Base-by-base conservation (phyloP, 2,888 invertebrate genomes). In the Tipula vernalis region DNA sequence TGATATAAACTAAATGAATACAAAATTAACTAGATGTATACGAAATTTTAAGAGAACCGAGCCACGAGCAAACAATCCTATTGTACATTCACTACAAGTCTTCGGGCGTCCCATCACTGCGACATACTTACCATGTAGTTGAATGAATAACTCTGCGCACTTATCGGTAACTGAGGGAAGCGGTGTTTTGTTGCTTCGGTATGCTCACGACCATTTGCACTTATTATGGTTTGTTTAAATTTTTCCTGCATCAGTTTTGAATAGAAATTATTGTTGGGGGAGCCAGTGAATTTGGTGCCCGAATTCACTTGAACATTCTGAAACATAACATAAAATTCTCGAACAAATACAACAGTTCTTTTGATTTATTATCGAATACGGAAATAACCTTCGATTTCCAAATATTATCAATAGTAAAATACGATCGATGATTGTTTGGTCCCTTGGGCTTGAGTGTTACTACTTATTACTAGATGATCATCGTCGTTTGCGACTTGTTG, bases 61-160 rank as follows among this genome's bases (percentile, higher is more conserved):
- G 89, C 95, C 95, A 4, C 97, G 93, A 8, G 96, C 96, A 90
- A 95, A 96, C 91, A 98, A 98, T 89, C 96, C 94, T 89, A 99
- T 98, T 0, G 98, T 98, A 91, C 96, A 96, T 92, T 98, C 97
- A 87, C 96, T 96, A 91, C 97, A 97, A 39, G 96, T 96, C 91
- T 98, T 98, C 0, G 99, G 99, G 87, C 98, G 93, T 91, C 99
- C 98, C 95, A 98, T 95, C 85, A 97, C 96, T 0, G 98, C 98
- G 0, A 99, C 96, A 95, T 97, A 97, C 91, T 98, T 98, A 90
- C 98, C 98, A 90, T 99, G 90, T 98, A 99, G 90, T 96, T 97
- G 91, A 98, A 99, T 36, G 97, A 96, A 90, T 97, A 98, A 0
- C 98, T 98, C 92, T 99, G 99, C 0, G 98, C 96, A 91, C 97